phyloP scores from a whole-genome alignment of 1,140 invertebrate genomes.

The Luehdorfia chinensis region DNA sequence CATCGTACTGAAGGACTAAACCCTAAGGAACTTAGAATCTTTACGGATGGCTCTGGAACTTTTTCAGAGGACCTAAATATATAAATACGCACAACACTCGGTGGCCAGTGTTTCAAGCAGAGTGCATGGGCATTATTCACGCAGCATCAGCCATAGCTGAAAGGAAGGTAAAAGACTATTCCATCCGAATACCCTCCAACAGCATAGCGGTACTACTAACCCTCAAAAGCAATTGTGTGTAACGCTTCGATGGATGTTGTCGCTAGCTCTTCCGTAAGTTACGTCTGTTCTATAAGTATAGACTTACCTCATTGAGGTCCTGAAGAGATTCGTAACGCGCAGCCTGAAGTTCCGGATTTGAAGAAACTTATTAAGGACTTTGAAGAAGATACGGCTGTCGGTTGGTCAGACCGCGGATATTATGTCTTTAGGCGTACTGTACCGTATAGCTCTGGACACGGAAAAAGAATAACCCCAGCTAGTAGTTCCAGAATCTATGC shows the following conservation, averaged over 20 bases:
- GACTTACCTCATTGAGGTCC: constrained; percentile 13
- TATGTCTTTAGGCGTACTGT: constrained; percentile 19
- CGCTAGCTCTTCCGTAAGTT: constrained; percentile 1
- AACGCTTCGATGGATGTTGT: constrained; percentile 17
- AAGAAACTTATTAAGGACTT: constrained; percentile 6
- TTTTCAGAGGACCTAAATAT: no score
- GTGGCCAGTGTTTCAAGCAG: no score
- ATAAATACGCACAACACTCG: no score
- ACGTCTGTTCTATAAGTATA: constrained; percentile 13
- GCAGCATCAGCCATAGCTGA: no score
- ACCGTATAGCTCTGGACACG: constrained; percentile 12
- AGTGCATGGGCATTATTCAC: no score
- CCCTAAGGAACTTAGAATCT: no score
- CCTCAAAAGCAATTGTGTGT: no score
- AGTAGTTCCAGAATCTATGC: constrained; percentile 26
- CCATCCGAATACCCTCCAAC: no score
- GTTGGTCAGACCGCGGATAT: not conserved
- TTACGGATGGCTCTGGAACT: no score
- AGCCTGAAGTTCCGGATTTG: constrained; percentile 6
- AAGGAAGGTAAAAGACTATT: no score
- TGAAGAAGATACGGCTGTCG: not conserved
- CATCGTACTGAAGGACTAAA: no score
- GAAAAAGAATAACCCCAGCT: constrained; percentile 33
- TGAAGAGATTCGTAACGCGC: constrained; percentile 1
- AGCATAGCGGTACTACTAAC: no score